Conservation (phyloP, 2,113 vertebrate species). For the Eidolon helvum region DNA sequence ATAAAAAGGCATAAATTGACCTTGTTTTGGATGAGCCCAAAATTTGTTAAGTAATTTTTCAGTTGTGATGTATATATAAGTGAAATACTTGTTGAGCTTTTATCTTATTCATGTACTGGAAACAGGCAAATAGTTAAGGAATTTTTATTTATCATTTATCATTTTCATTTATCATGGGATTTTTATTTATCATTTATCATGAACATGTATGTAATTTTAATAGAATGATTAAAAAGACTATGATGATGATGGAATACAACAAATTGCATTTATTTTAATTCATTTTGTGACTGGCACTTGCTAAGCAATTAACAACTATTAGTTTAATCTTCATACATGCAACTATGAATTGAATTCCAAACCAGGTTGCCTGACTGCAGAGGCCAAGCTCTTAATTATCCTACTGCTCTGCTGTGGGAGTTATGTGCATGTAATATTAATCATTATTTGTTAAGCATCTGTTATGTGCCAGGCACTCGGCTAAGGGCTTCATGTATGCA, state of each 20-base stretch:
- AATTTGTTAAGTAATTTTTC: neutral
- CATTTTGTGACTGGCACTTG: neutral
- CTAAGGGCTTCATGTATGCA: neutral
- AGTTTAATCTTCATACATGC: neutral
- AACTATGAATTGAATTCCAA: neutral
- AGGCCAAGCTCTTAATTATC: neutral
- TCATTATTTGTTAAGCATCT: neutral
- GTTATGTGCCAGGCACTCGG: neutral
- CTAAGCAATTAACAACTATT: neutral
- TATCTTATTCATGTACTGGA: neutral
- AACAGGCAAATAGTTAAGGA: neutral
- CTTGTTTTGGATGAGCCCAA: neutral
- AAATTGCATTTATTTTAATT: conserved; percentile 17
- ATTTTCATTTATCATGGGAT: neutral
- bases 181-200: neutral
- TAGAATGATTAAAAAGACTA: neutral
- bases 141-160: conserved; percentile 17
- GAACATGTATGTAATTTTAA: neutral
- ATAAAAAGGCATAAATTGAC: neutral
- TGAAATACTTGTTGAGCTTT: neutral
- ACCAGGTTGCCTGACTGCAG: neutral
- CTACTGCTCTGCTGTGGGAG: neutral
- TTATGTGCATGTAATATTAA: neutral
- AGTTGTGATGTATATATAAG: neutral
- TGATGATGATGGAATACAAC: neutral